A percentile compares a stretch with the other conserved stretches of the same genome.
Evolutionary conservation across 2,113 vertebrate species (phyloP).

Genomic region (Pelvicachromis taeniatus): DNA sequence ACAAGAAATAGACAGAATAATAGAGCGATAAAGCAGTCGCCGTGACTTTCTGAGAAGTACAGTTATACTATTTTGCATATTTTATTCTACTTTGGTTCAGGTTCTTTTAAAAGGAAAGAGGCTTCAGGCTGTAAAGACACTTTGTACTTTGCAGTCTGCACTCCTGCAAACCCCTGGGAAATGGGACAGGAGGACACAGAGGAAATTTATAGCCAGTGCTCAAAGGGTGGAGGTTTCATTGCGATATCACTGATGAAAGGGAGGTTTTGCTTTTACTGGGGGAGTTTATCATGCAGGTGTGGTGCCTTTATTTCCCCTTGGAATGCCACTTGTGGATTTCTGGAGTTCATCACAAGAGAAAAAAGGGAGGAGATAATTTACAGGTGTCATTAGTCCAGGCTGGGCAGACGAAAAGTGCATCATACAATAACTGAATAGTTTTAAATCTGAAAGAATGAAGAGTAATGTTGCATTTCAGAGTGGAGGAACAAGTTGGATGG

Average conservation of each 20-base stretch:
- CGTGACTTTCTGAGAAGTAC: background rate
- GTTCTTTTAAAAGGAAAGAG: background rate
- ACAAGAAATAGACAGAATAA: fast-evolving
- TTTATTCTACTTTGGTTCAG: background rate
- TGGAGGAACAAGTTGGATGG: background rate
- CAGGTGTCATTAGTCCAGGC: background rate
- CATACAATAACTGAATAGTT: background rate
- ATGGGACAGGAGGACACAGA: background rate
- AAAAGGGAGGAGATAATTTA: background rate
- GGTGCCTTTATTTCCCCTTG: background rate
- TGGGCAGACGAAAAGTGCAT: background rate
- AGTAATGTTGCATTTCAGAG: background rate
- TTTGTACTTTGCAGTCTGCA: background rate
- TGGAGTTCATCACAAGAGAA: background rate
- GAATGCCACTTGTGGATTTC: background rate
- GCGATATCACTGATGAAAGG: background rate
- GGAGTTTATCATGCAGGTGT: background rate
- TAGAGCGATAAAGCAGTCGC: background rate
- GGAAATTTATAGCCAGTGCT: background rate
- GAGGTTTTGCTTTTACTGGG: background rate
- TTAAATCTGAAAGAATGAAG: background rate
- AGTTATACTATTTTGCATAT: background rate
- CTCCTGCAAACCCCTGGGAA: background rate
- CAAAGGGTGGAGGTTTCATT: background rate
- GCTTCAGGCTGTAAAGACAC: background rate